Conservation (phyloP, 2,113 vertebrate species). For the Atherinomorus stipes region DNA sequence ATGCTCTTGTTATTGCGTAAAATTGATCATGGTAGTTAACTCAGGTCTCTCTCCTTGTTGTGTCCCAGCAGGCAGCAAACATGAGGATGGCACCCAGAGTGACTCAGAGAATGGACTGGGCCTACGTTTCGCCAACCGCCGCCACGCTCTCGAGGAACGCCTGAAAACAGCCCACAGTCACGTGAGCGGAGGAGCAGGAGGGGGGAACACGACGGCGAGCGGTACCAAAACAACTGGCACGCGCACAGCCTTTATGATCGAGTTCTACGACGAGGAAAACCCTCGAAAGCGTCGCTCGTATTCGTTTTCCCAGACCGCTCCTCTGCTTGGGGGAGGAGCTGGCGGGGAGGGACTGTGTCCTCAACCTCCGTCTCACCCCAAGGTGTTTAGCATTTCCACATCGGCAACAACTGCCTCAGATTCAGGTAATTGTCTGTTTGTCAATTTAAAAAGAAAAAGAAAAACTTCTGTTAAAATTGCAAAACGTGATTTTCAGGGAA, state of each 20-base stretch:
- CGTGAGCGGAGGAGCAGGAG: slow-evolving; percentile 42
- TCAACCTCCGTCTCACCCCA: slow-evolving; percentile 85
- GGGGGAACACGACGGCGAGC: slow-evolving; percentile 36
- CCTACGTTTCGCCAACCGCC: slow-evolving; percentile 88
- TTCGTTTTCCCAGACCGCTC: slow-evolving; percentile 93
- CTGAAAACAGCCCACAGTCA: slow-evolving; percentile 84
- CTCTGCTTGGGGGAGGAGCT: slow-evolving; percentile 70
- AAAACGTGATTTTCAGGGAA: not conserved
- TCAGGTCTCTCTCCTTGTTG: not conserved
- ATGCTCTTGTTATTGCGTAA: not conserved
- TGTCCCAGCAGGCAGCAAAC: slow-evolving; percentile 90
- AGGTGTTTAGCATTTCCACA: slow-evolving; percentile 81
- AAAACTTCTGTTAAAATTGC: not conserved
- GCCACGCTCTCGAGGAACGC: slow-evolving; percentile 89
- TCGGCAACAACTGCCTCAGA: slow-evolving; percentile 71
- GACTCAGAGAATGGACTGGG: slow-evolving; percentile 94
- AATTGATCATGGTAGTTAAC: not conserved
- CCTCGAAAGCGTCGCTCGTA: slow-evolving; percentile 92
- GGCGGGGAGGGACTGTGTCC: slow-evolving; percentile 87
- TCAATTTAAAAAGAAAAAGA: not conserved
- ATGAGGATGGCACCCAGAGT: slow-evolving; percentile 97
- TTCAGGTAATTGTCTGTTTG: slow-evolving; percentile 58
- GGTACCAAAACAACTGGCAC: slow-evolving; percentile 69
- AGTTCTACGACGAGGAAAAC: slow-evolving; percentile 94
- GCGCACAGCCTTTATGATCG: slow-evolving; percentile 94